A percentile compares a stretch with the other conserved stretches of the same genome.
phyloP scores from a whole-genome alignment of 2,113 vertebrate species.

The Toxostoma redivivum region DNA sequence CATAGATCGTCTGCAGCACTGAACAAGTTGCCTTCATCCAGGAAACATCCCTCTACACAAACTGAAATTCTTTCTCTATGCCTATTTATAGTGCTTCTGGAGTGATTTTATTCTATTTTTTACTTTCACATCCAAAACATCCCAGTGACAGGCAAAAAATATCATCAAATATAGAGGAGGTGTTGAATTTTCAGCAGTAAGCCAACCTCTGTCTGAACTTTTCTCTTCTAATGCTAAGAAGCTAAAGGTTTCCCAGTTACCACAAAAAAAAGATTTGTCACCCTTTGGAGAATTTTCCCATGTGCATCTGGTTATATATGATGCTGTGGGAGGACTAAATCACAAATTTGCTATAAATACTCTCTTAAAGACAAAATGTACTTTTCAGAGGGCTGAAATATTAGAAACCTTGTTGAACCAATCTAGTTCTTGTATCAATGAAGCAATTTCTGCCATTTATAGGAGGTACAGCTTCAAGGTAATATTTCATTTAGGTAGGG shows the following conservation, averaged over 20 bases:
- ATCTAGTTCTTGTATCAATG: neutral
- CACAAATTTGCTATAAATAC: neutral
- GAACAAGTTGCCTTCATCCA: neutral
- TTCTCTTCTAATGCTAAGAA: neutral
- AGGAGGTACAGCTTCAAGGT: neutral
- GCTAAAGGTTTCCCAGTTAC: neutral
- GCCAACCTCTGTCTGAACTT: neutral
- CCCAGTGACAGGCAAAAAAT: neutral
- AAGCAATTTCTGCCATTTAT: neutral
- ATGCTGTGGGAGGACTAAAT: neutral
- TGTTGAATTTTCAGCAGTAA: constrained; percentile 17
- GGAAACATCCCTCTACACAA: neutral
- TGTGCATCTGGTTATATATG: neutral
- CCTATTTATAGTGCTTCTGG: neutral
- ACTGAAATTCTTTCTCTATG: neutral
- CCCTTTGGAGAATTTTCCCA: constrained; percentile 1
- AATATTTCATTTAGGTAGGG: neutral
- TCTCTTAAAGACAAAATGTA: neutral
- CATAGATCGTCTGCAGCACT: neutral
- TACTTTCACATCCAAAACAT: neutral
- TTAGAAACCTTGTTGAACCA: neutral
- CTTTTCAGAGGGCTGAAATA: neutral
- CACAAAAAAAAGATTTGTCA: neutral
- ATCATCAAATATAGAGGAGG: neutral
- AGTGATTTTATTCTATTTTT: neutral